A percentile compares a stretch with the other conserved stretches of the same genome.
Evolutionary conservation across 2,113 vertebrate species (phyloP).

Genomic region (Onychostoma macrolepis): DNA sequence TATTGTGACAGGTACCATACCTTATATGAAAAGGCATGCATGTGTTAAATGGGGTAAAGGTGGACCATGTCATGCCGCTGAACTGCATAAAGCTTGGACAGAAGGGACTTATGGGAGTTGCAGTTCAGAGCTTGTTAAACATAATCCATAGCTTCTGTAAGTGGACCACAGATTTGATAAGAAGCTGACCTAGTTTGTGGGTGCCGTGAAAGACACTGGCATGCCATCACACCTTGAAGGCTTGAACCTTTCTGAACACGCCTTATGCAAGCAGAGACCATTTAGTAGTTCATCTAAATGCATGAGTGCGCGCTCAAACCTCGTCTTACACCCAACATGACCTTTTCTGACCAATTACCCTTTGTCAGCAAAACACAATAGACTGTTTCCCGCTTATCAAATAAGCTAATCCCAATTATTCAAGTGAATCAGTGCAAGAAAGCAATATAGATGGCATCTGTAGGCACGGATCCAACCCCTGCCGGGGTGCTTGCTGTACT

Average conservation of each 20-base stretch:
- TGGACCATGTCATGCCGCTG: constrained; percentile 20
- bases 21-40: constrained; percentile 2
- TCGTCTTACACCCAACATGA: constrained; percentile 17
- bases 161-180: constrained; percentile 48
- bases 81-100: constrained; percentile 50
- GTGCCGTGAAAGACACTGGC: constrained; percentile 32
- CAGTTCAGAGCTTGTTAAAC: constrained; percentile 56
- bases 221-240: constrained; percentile 15
- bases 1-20: background rate
- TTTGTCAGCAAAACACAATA: constrained; percentile 50
- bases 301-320: background rate
- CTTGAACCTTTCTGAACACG: constrained; percentile 1
- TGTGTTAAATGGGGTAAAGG: constrained; percentile 13
- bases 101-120: constrained; percentile 54
- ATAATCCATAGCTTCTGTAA: constrained; percentile 58
- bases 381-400: constrained; percentile 45
- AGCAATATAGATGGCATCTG: constrained; percentile 6
- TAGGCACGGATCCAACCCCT: background rate
- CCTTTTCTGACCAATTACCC: constrained; percentile 36
- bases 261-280: background rate
- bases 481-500: background rate
- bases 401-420: constrained; percentile 35
- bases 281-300: background rate
- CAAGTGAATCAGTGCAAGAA: constrained; percentile 11
- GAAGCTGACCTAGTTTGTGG: constrained; percentile 49